Percentiles rank a stretch among this genome's conserved stretches.
These are phyloP conservation scores for Pomatostomus ruficeps DNA, from an alignment of 2,113 vertebrate species.

Conservation along the genomic window DNA sequence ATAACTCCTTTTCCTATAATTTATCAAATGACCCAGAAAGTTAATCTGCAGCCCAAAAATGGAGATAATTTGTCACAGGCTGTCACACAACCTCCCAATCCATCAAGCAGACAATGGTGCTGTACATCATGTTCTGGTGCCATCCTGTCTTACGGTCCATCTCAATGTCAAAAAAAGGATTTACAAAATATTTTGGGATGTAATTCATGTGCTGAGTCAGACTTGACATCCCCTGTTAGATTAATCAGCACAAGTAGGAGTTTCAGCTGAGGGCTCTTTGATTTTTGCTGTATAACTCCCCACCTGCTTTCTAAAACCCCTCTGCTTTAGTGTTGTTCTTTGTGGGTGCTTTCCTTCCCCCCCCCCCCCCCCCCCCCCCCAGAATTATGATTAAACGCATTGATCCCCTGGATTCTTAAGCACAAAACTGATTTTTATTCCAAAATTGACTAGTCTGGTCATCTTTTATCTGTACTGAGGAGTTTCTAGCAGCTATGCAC, in stretches of 20 bases:
- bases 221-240: background rate
- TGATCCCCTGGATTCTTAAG: background rate
- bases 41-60: conserved; percentile 10
- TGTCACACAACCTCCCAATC: background rate
- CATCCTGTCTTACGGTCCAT: background rate
- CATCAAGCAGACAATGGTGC: background rate
- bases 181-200: conserved; percentile 1
- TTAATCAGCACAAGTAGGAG: background rate
- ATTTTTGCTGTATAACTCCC: background rate
- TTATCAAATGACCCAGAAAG: conserved; percentile 41
- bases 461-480: background rate
- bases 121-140: background rate
- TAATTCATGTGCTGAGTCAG: background rate
- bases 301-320: background rate
- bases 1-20: conserved; percentile 26
- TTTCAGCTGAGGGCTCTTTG: background rate
- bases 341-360: background rate
- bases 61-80: conserved; percentile 15
- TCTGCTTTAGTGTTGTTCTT: background rate
- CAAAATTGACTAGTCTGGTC: no score
- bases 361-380: no score
- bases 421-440: background rate
- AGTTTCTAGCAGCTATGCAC: background rate
- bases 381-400: background rate
- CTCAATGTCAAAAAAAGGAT: conserved; percentile 25